phyloP scores from a whole-genome alignment of 2,888 invertebrate species.

The Cephus rjabovi region DNA sequence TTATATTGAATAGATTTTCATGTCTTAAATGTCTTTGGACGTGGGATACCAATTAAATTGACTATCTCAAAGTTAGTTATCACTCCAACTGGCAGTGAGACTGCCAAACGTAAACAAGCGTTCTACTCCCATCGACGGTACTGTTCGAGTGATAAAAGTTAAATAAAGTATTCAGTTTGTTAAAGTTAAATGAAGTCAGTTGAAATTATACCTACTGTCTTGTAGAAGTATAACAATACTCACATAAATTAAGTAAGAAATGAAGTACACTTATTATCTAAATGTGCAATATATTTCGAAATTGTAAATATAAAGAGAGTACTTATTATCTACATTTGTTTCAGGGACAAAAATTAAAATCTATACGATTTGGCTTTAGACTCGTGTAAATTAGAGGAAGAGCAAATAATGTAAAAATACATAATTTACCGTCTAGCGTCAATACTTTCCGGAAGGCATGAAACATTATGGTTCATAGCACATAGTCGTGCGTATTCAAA shows the following conservation, averaged over 20 bases:
- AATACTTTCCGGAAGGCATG: constrained; percentile 9
- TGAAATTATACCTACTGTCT: not conserved
- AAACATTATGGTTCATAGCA: constrained; percentile 24
- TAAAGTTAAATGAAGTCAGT: not conserved
- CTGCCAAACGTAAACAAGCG: no score
- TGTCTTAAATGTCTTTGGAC: not conserved
- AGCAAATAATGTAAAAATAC: constrained; percentile 4
- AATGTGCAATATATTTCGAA: constrained; percentile 37
- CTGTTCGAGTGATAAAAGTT: not conserved
- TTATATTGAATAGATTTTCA: not conserved
- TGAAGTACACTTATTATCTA: constrained; percentile 19
- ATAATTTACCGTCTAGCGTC: constrained; percentile 16
- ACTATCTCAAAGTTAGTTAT: not conserved
- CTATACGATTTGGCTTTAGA: constrained; percentile 22
- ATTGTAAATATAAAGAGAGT: constrained; percentile 31
- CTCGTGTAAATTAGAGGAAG: constrained; percentile 16
- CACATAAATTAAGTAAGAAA: not conserved
- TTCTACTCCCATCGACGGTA: no score
- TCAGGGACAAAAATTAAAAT: constrained; percentile 20
- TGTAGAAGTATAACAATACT: not conserved
- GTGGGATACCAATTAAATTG: not conserved
- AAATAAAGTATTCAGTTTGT: not conserved
- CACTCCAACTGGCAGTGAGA: no score
- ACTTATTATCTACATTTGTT: constrained; percentile 22
- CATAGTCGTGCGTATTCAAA: not conserved